These are phyloP conservation scores for Dasypolia templi DNA, from an alignment of 2,888 invertebrate genomes.

Conservation along the genomic window DNA sequence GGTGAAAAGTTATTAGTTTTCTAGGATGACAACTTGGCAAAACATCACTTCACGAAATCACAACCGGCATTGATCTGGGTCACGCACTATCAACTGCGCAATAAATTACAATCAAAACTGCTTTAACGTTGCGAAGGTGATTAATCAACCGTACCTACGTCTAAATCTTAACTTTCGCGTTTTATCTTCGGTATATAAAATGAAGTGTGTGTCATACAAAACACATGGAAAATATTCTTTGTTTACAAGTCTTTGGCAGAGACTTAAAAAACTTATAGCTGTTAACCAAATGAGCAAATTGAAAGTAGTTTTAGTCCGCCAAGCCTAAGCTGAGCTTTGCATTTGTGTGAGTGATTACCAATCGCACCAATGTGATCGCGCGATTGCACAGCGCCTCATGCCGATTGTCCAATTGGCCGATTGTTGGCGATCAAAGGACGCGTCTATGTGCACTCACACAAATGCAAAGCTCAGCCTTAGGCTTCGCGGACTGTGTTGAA, in stretches of 20 bases:
- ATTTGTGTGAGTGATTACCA: no score
- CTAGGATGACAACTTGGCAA: background rate
- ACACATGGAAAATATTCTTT: background rate
- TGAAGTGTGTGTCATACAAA: background rate
- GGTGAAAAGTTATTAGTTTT: constrained; percentile 16
- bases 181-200: constrained; percentile 4
- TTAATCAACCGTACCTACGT: background rate
- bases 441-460: no score
- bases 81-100: background rate
- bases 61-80: constrained; percentile 9
- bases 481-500: no score
- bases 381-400: no score
- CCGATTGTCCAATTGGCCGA: no score
- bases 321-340: no score
- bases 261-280: background rate
- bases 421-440: no score
- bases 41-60: background rate
- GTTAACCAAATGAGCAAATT: background rate
- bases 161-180: background rate
- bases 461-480: no score
- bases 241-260: background rate
- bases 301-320: background rate
- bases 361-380: no score
- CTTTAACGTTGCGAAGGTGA: constrained; percentile 1
- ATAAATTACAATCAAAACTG: constrained; percentile 20